Evolutionary conservation across 1,140 invertebrate genomes (phyloP).

Genomic region (Brachionus manjavacas): DNA sequence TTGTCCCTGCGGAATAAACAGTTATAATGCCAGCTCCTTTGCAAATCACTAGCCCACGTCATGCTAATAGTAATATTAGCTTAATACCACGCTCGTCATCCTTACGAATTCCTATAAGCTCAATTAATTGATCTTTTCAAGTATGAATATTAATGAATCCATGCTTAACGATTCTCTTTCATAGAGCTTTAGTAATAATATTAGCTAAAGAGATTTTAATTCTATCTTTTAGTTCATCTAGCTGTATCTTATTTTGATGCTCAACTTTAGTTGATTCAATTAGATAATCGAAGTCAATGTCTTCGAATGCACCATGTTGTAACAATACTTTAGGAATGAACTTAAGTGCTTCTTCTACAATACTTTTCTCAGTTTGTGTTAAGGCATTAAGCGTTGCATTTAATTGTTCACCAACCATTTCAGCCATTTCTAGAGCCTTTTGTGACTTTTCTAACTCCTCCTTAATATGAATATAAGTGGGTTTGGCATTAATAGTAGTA

Average conservation of each 20-base stretch:
- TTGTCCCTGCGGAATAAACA: background rate
- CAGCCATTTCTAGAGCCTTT: background rate
- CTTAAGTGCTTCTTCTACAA: no score
- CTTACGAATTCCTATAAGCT: background rate
- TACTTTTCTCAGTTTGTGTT: no score
- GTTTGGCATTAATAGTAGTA: background rate
- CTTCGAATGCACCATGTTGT: no score
- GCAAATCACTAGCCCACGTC: background rate
- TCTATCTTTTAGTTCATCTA: background rate
- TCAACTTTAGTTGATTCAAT: background rate
- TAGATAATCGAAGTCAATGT: no score
- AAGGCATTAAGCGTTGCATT: no score
- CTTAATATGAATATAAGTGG: background rate
- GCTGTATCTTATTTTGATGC: background rate
- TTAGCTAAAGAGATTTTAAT: background rate
- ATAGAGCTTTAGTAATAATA: background rate
- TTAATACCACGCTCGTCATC: background rate
- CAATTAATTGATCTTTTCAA: background rate
- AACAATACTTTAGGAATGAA: no score
- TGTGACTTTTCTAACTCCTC: background rate
- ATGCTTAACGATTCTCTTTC: background rate
- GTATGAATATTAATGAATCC: background rate
- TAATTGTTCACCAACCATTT: background rate
- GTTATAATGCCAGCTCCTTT: background rate
- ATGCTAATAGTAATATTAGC: background rate